Evolutionary conservation across 2,888 invertebrate species (phyloP).

Genomic region (Ecliptopera silaceata): DNA sequence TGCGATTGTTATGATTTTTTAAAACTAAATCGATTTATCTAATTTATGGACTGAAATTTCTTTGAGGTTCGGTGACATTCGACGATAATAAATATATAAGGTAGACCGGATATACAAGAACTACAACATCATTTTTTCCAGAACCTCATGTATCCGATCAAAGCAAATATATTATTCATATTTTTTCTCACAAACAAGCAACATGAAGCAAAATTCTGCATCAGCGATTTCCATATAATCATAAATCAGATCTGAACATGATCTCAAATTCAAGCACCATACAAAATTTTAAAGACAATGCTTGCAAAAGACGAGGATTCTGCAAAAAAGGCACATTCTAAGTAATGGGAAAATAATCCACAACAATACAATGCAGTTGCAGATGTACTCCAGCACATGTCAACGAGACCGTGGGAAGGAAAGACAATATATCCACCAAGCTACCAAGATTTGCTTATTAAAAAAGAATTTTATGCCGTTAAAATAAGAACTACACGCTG

Average conservation of each 20-base stretch:
- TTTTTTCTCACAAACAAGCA: not conserved
- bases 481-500: conserved; percentile 1
- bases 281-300: conserved; percentile 25
- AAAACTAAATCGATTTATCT: conserved; percentile 5
- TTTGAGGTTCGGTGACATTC: no score
- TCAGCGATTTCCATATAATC: conserved; percentile 8
- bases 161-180: no score
- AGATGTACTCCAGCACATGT: conserved; percentile 44
- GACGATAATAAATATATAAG: no score
- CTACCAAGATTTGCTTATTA: conserved; percentile 4
- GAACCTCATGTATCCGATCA: no score
- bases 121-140: no score
- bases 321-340: conserved; percentile 32
- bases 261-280: conserved; percentile 17
- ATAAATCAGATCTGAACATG: conserved; percentile 6
- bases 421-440: conserved; percentile 17
- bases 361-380: conserved; percentile 33
- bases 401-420: conserved; percentile 52
- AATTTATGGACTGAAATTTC: not conserved
- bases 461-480: conserved; percentile 7
- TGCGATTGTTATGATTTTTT: conserved; percentile 2
- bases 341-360: conserved; percentile 28
- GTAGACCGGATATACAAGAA: no score
- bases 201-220: not conserved
- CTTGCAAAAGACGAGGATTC: conserved; percentile 27